phyloP scores from a whole-genome alignment of 2,888 invertebrate genomes.

The Psylliodes chrysocephalus region DNA sequence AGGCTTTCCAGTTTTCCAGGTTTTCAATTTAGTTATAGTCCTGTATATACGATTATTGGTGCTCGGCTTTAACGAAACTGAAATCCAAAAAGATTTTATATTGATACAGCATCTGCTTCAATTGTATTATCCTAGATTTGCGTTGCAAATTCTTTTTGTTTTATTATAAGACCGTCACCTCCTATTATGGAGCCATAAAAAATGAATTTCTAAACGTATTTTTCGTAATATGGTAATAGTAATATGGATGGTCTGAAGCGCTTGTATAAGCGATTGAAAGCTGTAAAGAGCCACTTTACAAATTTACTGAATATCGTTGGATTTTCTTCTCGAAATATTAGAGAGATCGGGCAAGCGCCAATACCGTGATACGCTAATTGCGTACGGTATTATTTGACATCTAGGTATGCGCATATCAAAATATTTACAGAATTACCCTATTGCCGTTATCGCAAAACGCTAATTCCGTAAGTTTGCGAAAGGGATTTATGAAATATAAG shows the following conservation, averaged over 20 bases:
- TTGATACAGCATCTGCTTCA: constrained; percentile 36
- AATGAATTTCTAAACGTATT: constrained; percentile 20
- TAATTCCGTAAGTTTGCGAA: too few species aligned
- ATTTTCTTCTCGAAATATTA: too few species aligned
- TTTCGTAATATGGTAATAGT: neutral
- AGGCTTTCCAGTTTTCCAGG: constrained; percentile 5
- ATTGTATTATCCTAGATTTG: constrained; percentile 46
- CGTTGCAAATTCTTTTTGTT: constrained; percentile 48
- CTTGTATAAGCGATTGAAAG: constrained; percentile 8
- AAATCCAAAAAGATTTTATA: constrained; percentile 36
- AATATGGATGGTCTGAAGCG: constrained; percentile 1
- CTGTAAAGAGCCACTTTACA: too few species aligned
- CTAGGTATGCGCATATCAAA: too few species aligned
- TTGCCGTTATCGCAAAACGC: too few species aligned
- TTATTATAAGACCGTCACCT: constrained; percentile 37
- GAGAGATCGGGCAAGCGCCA: too few species aligned
- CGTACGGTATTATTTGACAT: too few species aligned
- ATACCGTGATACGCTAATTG: too few species aligned
- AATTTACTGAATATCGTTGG: too few species aligned
- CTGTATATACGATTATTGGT: constrained; percentile 7
- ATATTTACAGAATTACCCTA: too few species aligned
- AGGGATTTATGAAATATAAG: too few species aligned
- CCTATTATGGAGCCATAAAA: constrained; percentile 28
- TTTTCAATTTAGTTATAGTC: constrained; percentile 21
- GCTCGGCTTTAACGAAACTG: constrained; percentile 18